Conservation (phyloP, 1,140 invertebrate genomes). For the Papilio machaon region DNA sequence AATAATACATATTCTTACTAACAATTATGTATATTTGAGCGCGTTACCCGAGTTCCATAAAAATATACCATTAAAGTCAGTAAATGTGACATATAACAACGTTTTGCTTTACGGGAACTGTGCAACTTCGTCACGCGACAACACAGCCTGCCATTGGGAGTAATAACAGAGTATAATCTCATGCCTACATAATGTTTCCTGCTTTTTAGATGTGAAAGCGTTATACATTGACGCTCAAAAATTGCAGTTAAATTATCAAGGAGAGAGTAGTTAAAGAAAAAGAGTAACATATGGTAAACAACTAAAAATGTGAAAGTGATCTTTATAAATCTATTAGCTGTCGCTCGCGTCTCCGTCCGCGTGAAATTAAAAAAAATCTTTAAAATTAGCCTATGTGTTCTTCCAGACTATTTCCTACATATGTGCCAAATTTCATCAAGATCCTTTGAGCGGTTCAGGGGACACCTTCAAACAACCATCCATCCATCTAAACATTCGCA, state of each 20-base stretch:
- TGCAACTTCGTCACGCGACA: conserved; percentile 22
- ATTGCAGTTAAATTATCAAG: neutral
- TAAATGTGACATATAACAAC: conserved; percentile 22
- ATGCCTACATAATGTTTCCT: neutral
- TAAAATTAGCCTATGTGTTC: too few species aligned
- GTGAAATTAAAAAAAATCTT: too few species aligned
- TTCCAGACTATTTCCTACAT: too few species aligned
- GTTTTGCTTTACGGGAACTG: conserved; percentile 12
- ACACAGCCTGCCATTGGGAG: conserved; percentile 13
- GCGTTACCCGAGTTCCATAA: neutral
- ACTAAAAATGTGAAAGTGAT: too few species aligned
- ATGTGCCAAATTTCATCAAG: too few species aligned
- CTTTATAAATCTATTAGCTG: too few species aligned
- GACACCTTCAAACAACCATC: too few species aligned
- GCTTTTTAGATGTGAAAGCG: conserved; percentile 28
- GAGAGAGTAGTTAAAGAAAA: neutral
- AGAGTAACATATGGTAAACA: too few species aligned
- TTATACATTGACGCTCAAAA: neutral
- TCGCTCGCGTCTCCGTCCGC: too few species aligned
- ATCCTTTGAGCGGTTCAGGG: too few species aligned
- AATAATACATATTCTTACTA: neutral
- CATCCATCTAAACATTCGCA: too few species aligned
- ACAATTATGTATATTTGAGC: neutral
- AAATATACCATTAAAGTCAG: conserved; percentile 6
- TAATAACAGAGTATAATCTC: conserved; percentile 26